phyloP scores from a whole-genome alignment of 2,113 vertebrate genomes.

The Acanthisitta chloris region DNA sequence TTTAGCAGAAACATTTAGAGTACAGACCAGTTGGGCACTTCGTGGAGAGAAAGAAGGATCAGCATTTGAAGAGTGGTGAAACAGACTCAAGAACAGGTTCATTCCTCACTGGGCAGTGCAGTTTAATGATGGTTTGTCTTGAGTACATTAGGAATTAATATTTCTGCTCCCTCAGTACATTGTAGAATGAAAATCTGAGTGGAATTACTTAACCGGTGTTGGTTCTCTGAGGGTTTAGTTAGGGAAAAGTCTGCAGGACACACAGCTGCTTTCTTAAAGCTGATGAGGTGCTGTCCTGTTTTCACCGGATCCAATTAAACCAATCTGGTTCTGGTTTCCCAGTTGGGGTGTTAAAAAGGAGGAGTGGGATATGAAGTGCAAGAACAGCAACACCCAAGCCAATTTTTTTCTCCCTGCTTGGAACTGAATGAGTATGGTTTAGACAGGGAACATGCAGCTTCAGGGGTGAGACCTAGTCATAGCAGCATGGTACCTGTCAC shows the following conservation, averaged over 20 bases:
- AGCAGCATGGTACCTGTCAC: background rate
- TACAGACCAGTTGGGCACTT: background rate
- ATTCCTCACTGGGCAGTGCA: background rate
- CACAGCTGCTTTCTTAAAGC: slow-evolving; percentile 66
- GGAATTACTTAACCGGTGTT: slow-evolving; percentile 29
- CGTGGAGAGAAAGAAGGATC: background rate
- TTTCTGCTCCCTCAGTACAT: background rate
- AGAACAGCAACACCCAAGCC: background rate
- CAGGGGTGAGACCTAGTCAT: background rate
- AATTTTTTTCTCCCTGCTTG: background rate
- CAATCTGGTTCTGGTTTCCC: slow-evolving; percentile 43
- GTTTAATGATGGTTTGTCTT: background rate
- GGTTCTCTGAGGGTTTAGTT: slow-evolving; percentile 24
- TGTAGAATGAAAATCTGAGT: background rate
- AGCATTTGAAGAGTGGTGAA: background rate
- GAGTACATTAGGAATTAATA: slow-evolving; percentile 4
- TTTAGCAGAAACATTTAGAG: background rate
- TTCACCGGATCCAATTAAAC: slow-evolving; percentile 48
- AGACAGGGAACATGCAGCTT: background rate
- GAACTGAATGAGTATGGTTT: background rate
- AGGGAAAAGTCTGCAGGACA: background rate
- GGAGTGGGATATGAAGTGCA: background rate
- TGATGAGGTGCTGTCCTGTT: slow-evolving; percentile 59
- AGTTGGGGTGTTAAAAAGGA: background rate
- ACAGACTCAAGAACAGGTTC: background rate